phyloP scores from a whole-genome alignment of 2,797 vertebrate species.

The Podarcis lilfordi region DNA sequence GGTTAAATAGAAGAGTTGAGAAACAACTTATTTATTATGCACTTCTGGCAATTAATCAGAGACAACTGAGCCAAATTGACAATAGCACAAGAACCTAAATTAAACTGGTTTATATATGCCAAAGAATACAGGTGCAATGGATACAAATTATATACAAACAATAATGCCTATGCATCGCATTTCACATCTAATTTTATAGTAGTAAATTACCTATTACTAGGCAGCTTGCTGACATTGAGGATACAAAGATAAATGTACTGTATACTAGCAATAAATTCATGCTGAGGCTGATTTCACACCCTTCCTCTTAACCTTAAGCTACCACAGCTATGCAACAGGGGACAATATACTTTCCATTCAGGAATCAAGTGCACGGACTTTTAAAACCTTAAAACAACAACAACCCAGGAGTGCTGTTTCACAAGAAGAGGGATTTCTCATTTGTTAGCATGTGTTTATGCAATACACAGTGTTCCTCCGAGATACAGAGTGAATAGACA shows the following conservation, averaged over 20 bases:
- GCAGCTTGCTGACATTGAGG: not conserved
- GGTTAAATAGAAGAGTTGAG: not conserved
- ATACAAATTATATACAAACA: not conserved
- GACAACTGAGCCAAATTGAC: not conserved
- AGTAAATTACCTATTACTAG: not conserved
- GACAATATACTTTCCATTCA: not conserved
- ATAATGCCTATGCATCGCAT: not conserved
- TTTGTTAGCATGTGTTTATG: not conserved
- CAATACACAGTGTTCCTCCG: not conserved
- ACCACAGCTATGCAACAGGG: not conserved
- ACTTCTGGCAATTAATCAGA: not conserved
- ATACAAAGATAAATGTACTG: not conserved
- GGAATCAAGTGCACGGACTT: not conserved
- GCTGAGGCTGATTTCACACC: not conserved
- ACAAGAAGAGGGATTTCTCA: not conserved
- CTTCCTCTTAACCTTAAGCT: not conserved
- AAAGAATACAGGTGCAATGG: not conserved
- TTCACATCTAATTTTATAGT: not conserved
- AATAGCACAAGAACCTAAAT: not conserved
- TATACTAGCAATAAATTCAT: not conserved
- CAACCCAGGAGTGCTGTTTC: not conserved
- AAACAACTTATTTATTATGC: not conserved
- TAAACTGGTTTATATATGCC: not conserved
- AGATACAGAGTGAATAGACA: not conserved
- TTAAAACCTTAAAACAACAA: not conserved